Percentiles rank a stretch among this genome's conserved stretches.
These are phyloP conservation scores for Porites evermanni DNA, from an alignment of 92 coral and sea anemone species.

Conservation along the genomic window DNA sequence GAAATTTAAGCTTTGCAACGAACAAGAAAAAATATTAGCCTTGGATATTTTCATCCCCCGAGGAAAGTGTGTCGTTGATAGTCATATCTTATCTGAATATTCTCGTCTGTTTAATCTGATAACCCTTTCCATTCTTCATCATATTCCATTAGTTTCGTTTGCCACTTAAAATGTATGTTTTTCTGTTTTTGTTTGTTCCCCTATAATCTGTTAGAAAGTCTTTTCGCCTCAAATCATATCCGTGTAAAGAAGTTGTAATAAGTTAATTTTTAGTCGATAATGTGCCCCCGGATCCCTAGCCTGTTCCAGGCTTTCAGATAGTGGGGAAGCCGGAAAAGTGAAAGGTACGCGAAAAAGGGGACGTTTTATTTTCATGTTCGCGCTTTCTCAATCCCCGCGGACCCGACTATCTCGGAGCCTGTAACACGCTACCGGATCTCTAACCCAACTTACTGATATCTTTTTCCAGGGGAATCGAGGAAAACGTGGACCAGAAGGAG, in stretches of 20 bases:
- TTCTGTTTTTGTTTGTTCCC: background rate
- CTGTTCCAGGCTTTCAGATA: no score
- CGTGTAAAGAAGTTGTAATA: no score
- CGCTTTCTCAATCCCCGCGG: no score
- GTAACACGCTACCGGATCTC: background rate
- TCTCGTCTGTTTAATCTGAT: background rate
- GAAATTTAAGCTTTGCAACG: background rate
- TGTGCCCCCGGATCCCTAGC: no score
- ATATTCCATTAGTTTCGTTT: background rate
- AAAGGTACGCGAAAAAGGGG: no score
- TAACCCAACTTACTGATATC: background rate
- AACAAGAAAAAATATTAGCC: background rate
- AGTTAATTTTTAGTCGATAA: no score
- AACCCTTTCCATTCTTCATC: background rate
- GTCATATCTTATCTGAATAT: no score
- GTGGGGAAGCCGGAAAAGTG: no score
- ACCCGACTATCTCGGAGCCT: no score
- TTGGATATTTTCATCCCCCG: background rate
- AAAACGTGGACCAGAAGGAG: slow-evolving; percentile 82
- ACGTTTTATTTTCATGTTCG: no score
- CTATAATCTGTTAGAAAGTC: background rate
- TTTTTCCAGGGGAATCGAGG: slow-evolving; percentile 80
- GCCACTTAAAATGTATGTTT: background rate
- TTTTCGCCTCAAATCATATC: no score
- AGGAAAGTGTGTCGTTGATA: no score